Evolutionary conservation across 2,113 vertebrate genomes (phyloP), one percentile per base, ranked within the genome.

Genomic region (Plestiodon gilberti): DNA sequence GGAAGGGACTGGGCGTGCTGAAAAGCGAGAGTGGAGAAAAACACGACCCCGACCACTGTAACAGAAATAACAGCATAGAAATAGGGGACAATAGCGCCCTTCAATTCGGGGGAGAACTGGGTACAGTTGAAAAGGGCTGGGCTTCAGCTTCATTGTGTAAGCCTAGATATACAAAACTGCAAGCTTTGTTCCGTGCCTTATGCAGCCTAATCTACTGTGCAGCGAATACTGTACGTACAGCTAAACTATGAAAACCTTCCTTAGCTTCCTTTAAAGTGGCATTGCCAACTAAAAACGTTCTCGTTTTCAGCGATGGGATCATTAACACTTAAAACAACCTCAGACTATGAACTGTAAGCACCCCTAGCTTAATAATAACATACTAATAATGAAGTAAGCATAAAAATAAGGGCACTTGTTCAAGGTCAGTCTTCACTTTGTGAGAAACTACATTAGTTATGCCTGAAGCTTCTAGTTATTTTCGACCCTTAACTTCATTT

Each of bases 171-270:
- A 87, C 6, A 55, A 70, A 67, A 69, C 70, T 18, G 40, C 78
- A 52, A 94, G 91, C 94, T 95, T 94, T 95, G 94, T 93, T 90
- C 90, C 81, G 78, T 20, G 20, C 0, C 75, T 64, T 30, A 10
- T 3, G 0, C 35, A 0, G 30, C 8, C 9, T 0, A 17, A 17
- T 1, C 20, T 3, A 0, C 61, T 59, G 73, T 64, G 3, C 8
- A 75, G 15, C 17, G 59, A 6, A 25, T 9, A n/a, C n/a, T n/a
- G n/a, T n/a, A 28, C 48, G 14, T 14, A 52, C 38, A 30, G 7
- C 22, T 28, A 62, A 6, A 23, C 38, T 25, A 38, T 25, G 18
- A 30, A 11, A 11, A 18, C 1, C 18, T n/a, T 30, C 1, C 0
- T n/a, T 65, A 15, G 11, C 28, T 38, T 18, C 52, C 15, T 75